Conservation (phyloP, 2,888 invertebrate genomes). For the Shargacucullia verbasci region DNA sequence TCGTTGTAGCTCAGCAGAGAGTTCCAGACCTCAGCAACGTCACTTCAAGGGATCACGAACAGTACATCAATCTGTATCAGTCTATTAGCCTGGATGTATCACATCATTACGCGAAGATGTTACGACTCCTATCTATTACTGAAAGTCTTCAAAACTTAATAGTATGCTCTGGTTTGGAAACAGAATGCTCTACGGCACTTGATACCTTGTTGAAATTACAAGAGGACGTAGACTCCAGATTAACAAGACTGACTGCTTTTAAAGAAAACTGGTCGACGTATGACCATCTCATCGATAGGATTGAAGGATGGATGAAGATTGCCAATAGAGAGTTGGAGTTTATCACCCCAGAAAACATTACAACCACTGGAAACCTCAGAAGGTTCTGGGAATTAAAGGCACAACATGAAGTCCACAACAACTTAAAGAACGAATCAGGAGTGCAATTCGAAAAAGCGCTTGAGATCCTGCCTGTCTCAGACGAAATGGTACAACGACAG, state of each 20-base stretch:
- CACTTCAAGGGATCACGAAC: conserved; percentile 95
- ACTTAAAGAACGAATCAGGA: conserved; percentile 92
- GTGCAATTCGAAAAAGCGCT: conserved; percentile 93
- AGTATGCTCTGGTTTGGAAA: conserved; percentile 92
- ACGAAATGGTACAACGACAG: conserved; percentile 94
- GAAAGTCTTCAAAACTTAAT: conserved; percentile 93
- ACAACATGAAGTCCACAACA: conserved; percentile 95
- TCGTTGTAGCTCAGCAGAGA: conserved; percentile 94
- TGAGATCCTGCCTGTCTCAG: conserved; percentile 94
- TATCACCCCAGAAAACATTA: conserved; percentile 90
- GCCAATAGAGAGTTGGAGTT: conserved; percentile 92
- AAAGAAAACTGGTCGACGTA: conserved; percentile 94
- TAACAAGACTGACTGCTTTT: conserved; percentile 92
- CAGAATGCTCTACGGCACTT: conserved; percentile 92
- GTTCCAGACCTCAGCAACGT: conserved; percentile 94
- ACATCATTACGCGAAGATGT: conserved; percentile 93
- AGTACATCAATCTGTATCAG: conserved; percentile 95
- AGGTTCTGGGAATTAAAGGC: conserved; percentile 97
- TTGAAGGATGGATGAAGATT: conserved; percentile 93
- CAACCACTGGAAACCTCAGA: conserved; percentile 92
- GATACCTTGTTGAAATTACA: conserved; percentile 92
- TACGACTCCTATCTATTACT: conserved; percentile 92
- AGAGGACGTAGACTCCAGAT: conserved; percentile 92
- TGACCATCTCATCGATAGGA: conserved; percentile 92
- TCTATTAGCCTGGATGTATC: conserved; percentile 94